A percentile compares a stretch with the other conserved stretches of the same genome.
phyloP scores from a whole-genome alignment of 2,797 vertebrate genomes.

The Gallinago solitaria region DNA sequence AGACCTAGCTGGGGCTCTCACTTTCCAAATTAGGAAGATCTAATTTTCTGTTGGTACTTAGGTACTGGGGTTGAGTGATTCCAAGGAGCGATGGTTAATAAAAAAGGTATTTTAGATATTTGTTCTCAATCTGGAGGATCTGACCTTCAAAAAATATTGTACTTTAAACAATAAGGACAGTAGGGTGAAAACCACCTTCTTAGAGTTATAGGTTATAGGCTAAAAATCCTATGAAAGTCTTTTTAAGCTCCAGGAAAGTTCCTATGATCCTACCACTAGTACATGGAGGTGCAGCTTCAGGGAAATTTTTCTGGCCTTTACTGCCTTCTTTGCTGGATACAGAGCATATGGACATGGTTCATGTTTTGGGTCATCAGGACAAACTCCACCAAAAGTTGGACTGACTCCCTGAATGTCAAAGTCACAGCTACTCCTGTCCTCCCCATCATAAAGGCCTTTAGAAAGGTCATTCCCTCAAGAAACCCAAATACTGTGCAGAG shows the following conservation, averaged over 20 bases:
- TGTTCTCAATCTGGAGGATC: background rate
- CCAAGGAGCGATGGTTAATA: fast-evolving
- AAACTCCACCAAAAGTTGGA: background rate
- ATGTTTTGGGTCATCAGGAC: background rate
- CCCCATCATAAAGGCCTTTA: background rate
- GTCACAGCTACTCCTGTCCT: background rate
- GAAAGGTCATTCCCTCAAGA: background rate
- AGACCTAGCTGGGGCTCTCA: background rate
- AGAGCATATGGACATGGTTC: background rate
- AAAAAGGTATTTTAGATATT: background rate
- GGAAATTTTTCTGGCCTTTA: background rate
- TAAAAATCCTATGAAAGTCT: background rate
- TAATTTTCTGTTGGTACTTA: background rate
- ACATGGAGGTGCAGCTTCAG: background rate
- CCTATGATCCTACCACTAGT: background rate
- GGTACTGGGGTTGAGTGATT: background rate
- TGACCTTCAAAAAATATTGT: background rate
- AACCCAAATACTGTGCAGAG: background rate
- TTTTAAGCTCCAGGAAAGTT: background rate
- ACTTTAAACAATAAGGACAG: background rate
- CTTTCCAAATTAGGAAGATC: background rate
- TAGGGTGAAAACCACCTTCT: background rate
- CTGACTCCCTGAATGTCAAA: background rate
- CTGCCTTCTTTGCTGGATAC: background rate
- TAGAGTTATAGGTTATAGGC: background rate